Base-by-base conservation (phyloP, 2,797 vertebrate species). In the Tiaroga cobitis region DNA sequence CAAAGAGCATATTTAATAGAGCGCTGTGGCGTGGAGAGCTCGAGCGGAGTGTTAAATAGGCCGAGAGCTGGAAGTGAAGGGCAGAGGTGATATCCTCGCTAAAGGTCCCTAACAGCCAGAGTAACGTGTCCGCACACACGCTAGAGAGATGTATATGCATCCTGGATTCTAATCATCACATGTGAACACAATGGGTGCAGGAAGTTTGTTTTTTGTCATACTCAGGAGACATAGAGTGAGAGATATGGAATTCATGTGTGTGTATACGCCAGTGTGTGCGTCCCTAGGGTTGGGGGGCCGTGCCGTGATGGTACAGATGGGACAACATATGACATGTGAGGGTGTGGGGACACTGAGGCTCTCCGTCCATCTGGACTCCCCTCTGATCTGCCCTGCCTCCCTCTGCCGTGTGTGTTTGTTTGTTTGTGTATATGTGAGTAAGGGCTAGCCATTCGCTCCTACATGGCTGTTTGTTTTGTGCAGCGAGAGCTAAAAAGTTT, bases 321-420 rank as follows among this genome's bases (percentile, higher is more conserved):
- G 95, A 95, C 93, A 95, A 94, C 95, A 96, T 96, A 96, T 96
- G 95, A 96, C 95, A 95, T 93, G 94, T 94, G 94, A 95, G 93
- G 92, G 90, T 92, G 89, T 91, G 91, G 89, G 90, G 92, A 90
- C 89, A 91, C 91, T 88, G 87, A 90, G 91, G 89, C 89, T 89
- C 89, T 89, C 83, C 69, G 86, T 95, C 95, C 95, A 95, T 96
- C 95, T 96, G 95, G 94, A 93, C 93, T 94, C 93, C 94, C 94
- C 95, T 94, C 93, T 92, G 94, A 95, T 94, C 90, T 89, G 89
- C 93, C 93, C 91, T 93, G 94, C 92, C 93, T 95, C 93, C 92
- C 94, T 95, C 93, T 94, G 94, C 93, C 21, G 65, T 79, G 86
- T 74, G 82, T 88, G 86, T 88, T 82, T 90, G 76, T 87, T 81